phyloP scores from a whole-genome alignment of 2,797 vertebrate genomes.

The Chelon labrosus region DNA sequence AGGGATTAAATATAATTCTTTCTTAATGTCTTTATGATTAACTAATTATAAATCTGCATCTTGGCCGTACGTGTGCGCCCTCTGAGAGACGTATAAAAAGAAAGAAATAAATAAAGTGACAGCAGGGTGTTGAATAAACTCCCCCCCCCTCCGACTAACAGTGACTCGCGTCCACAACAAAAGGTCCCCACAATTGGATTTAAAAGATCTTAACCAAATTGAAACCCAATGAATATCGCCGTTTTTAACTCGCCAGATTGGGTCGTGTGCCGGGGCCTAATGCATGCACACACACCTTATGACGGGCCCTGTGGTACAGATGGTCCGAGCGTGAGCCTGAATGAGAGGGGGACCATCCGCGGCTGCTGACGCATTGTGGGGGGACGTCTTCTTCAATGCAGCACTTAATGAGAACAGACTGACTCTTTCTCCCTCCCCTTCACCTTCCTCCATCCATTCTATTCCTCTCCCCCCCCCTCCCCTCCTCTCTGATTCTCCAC shows the following conservation, averaged over 20 bases:
- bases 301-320: constrained; percentile 82
- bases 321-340: constrained; percentile 86
- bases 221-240: constrained; percentile 76
- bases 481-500: constrained; percentile 71
- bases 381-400: constrained; percentile 84
- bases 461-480: constrained; percentile 38
- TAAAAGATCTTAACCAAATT: constrained; percentile 79
- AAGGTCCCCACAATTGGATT: constrained; percentile 76
- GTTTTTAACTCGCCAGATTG: constrained; percentile 77
- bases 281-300: constrained; percentile 78
- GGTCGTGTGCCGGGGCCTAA: constrained; percentile 66
- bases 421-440: constrained; percentile 79
- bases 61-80: constrained; percentile 5
- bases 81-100: constrained; percentile 31
- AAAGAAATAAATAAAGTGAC: constrained; percentile 18
- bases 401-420: constrained; percentile 90
- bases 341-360: constrained; percentile 80
- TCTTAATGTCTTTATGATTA: constrained; percentile 45
- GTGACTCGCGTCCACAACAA: constrained; percentile 64
- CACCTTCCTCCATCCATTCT: constrained; percentile 67
- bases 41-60: constrained; percentile 45
- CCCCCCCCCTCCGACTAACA: constrained; percentile 51
- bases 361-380: constrained; percentile 84
- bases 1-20: constrained; percentile 48
- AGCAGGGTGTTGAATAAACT: constrained; percentile 70